A percentile compares a stretch with the other conserved stretches of the same genome.
Conservation (phyloP, 2,113 vertebrate genomes). For the Nanorana parkeri region DNA sequence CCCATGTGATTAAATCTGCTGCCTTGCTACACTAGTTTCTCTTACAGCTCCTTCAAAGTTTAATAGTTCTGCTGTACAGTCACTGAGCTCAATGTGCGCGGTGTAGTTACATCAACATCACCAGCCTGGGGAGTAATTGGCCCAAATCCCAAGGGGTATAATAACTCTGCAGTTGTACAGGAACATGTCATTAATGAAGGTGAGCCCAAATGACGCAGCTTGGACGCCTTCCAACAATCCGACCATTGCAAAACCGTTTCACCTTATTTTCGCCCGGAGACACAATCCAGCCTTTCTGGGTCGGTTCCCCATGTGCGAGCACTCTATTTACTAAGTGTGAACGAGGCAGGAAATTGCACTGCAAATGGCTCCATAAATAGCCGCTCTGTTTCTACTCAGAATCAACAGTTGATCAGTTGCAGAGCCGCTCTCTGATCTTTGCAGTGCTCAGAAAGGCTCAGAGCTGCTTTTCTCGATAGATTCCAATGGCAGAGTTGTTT, state of each 20-base stretch:
- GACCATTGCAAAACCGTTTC: background rate
- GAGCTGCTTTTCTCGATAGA: background rate
- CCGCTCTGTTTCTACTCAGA: background rate
- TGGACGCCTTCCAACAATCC: background rate
- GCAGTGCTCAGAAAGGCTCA: no score
- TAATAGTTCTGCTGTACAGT: no score
- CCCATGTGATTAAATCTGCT: no score
- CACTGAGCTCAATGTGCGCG: no score
- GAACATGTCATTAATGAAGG: background rate
- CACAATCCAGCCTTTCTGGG: constrained; percentile 6
- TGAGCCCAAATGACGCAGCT: background rate
- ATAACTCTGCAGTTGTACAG: background rate
- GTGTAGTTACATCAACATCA: no score
- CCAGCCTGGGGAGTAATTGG: background rate
- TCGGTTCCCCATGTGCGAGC: background rate
- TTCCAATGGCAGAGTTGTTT: no score
- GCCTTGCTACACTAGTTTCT: no score
- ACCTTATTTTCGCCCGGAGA: constrained; percentile 6
- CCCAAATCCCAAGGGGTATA: background rate
- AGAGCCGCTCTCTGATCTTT: background rate
- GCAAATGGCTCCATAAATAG: background rate
- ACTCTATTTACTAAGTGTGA: background rate
- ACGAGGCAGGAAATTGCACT: constrained; percentile 8
- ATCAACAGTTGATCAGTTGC: no score
- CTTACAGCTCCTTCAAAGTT: no score